Evolutionary conservation across 2,797 vertebrate species (phyloP), one percentile per base, ranked within the genome.

Genomic region (Chaenodraco wilsoni): DNA sequence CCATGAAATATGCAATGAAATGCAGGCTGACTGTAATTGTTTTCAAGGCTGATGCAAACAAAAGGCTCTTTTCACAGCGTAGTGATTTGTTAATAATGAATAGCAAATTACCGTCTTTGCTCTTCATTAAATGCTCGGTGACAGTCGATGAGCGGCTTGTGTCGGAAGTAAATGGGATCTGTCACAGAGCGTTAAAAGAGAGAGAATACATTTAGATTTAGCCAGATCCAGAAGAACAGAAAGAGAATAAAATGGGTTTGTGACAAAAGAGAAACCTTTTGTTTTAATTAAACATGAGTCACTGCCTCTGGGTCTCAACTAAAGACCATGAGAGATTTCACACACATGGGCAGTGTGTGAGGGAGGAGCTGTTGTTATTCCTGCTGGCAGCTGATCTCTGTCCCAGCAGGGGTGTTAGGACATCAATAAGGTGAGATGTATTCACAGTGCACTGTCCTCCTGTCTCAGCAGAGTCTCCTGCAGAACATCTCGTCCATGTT

Each of bases 71-170:
- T 85, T 86, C 84, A 88, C 74, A 78, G 73, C 15, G 21, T 74
- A 69, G 64, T 80, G 79, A 86, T 91, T 86, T 79, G 77, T 81
- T 88, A 82, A 87, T 87, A 82, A 86, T 84, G 79, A 84, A 84
- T 69, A 63, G 69, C 73, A 82, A 87, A 90, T 91, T 83, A 85
- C 78, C 52, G 19, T 78, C 77, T 87, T 87, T 88, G 73, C 76
- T 85, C 69, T 66, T 88, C 79, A 87, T 85, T 77, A 91, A 87
- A 83, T 72, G 77, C 69, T 44, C 23, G 60, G 44, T 83, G 89
- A 87, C 81, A 73, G 83, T 67, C 57, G 81, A 81, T 72, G 82
- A 89, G 79, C 46, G 61, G 65, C 70, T 81, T 61, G 71, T 52
- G 72, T 69, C 78, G 80, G 81, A 86, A 74, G 82, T 77, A 73